Base-by-base conservation (phyloP, 1,140 invertebrate genomes). In the Physella acuta region DNA sequence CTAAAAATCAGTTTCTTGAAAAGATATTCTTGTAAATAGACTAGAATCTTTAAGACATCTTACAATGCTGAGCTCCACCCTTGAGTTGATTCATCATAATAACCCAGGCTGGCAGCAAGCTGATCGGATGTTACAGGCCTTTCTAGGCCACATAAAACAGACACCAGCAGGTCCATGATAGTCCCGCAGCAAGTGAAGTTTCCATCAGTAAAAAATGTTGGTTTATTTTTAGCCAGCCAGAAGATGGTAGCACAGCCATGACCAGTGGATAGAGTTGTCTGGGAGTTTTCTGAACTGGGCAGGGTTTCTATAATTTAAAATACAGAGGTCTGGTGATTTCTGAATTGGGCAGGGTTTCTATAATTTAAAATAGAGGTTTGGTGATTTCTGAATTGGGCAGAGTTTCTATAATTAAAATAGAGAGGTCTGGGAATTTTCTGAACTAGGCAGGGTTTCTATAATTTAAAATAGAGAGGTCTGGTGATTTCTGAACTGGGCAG, bases 41-140 rank as follows among this genome's bases (percentile, higher is more conserved):
- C n/a, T n/a, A n/a, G n/a, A n/a, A n/a, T n/a, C n/a, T n/a, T n/a
- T n/a, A 55, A 8, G 26, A 28, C 58, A 17, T 31, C 64, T 67
- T 56, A 67, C 64, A 67, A 56, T 1, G 39, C 52, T 34, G 51
- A 55, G 36, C 49, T 39, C 64, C 64, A 67, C 1, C 4, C 24
- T 26, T 26, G 26, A 4, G 24, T 11, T 4, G 24, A 20, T n/a
- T 37, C 30, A 39, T 67, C 49, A 26, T 55, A 67, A 56, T 56
- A 67, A 26, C 64, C 64, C 26, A 67, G 39, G 49, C 64, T 67
- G 39, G 64, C 64, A 37, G 64, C 64, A 2, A 67, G 52, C 31
- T 67, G 64, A 26, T 67, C 64, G n/a, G 64, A 67, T 5, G 64
- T 67, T 26, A 67, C 39, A 24, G 64, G 64, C 36, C 56, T 51